These are phyloP conservation scores for Resseliella maxima DNA, from an alignment of 2,888 invertebrate species.

Conservation along the genomic window DNA sequence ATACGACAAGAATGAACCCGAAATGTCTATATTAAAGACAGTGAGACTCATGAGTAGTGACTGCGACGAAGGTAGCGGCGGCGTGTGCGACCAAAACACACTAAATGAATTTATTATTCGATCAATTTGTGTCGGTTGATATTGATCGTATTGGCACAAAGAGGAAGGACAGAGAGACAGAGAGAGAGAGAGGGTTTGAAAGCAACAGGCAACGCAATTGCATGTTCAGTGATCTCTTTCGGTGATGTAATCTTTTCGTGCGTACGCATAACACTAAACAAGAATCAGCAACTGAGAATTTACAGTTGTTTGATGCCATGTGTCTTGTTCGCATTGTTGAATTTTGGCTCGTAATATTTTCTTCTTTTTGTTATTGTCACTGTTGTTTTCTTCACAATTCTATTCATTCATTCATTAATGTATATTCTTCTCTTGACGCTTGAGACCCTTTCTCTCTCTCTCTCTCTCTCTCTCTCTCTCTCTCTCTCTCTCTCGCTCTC, in stretches of 20 bases:
- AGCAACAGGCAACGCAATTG: background rate
- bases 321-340: background rate
- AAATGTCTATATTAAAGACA: background rate
- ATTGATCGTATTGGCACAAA: background rate
- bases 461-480: background rate
- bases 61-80: background rate
- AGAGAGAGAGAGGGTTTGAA: too few species aligned
- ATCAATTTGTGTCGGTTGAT: background rate
- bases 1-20: background rate
- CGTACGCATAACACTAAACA: background rate
- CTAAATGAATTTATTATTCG: constrained; percentile 37
- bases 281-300: background rate
- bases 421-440: background rate
- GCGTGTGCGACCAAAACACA: background rate
- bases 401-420: constrained; percentile 35
- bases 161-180: too few species aligned
- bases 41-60: background rate
- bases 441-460: background rate
- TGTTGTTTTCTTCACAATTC: background rate
- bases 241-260: background rate
- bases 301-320: background rate
- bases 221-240: too few species aligned
- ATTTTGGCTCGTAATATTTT: background rate
- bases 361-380: too few species aligned
- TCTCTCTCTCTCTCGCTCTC: background rate